Evolutionary conservation across 2,113 vertebrate species (phyloP), one percentile per base, ranked within the genome.

Genomic region (Gymnarchus niloticus): DNA sequence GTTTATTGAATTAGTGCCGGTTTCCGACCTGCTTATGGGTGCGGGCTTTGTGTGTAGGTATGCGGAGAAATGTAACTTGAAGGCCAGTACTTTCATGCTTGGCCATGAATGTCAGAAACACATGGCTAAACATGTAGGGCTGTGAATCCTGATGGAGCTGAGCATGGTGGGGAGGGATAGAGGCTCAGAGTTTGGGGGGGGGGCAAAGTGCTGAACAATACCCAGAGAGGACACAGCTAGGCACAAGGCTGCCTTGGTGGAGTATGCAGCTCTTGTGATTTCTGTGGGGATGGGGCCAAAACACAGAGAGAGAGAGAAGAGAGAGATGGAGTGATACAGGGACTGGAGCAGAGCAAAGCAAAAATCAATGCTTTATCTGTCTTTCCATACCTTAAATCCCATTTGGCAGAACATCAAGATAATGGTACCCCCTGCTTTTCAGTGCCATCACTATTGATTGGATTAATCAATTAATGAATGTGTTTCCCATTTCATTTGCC

Each of bases 371-470:
- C 73, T 86, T 86, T 87, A 86, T 88, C 86, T 87, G 85, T 85
- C 86, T 90, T 73, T 76, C 85, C 57, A 86, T 89, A 84, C 83
- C 17, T 90, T 89, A 90, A 89, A 89, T 88, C 87, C 84, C 84
- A 83, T 90, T 88, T 86, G 87, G 85, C 87, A 88, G 85, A 88
- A 89, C 87, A 90, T 88, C 73, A 86, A 87, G 84, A 88, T 88
- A 90, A 89, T 87, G 89, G 46, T 83, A 77, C 86, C 86, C 48
- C 83, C 81, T 69, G 21, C 73, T 76, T 84, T 80, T 85, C 61
- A 83, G 56, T 87, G 78, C 85, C 65, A 76, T 86, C 81, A 41
- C 46, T 78, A 90, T 88, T 89, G 86, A 89, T 88, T 84, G 84
- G 41, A 84, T 89, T 87, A 88, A 80, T 87, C 86, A 88, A 88